Evolutionary conservation across 2,797 vertebrate genomes (phyloP).

Genomic region (Poeciliopsis presidionis): DNA sequence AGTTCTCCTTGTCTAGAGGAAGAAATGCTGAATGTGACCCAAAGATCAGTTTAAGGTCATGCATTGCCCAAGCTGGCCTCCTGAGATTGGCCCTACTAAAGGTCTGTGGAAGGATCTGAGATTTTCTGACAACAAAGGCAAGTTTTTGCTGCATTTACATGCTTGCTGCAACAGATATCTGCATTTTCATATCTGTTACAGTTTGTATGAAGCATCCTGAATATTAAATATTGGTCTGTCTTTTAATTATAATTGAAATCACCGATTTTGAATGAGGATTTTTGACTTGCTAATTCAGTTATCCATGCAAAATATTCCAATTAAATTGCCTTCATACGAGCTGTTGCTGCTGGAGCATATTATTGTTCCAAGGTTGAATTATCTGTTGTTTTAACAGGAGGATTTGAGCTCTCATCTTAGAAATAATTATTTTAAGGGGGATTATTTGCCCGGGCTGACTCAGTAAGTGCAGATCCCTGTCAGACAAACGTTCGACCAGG

Average conservation of each 20-base stretch:
- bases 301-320: background rate
- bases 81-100: background rate
- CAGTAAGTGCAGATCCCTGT: background rate
- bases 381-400: background rate
- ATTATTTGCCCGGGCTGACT: background rate
- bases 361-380: background rate
- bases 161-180: background rate
- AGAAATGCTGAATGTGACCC: background rate
- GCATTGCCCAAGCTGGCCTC: background rate
- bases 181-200: background rate
- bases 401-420: background rate
- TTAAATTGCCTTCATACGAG: background rate
- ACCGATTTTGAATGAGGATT: background rate
- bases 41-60: background rate
- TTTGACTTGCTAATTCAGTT: conserved; percentile 7
- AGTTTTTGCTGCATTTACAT: background rate
- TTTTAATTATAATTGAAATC: background rate
- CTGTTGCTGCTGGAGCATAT: background rate
- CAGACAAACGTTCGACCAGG: background rate
- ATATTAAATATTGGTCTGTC: background rate
- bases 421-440: background rate
- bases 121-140: background rate
- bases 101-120: background rate
- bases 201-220: background rate
- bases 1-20: background rate